Evolutionary conservation across 2,113 vertebrate genomes (phyloP).

Genomic region (Aphelocoma coerulescens): DNA sequence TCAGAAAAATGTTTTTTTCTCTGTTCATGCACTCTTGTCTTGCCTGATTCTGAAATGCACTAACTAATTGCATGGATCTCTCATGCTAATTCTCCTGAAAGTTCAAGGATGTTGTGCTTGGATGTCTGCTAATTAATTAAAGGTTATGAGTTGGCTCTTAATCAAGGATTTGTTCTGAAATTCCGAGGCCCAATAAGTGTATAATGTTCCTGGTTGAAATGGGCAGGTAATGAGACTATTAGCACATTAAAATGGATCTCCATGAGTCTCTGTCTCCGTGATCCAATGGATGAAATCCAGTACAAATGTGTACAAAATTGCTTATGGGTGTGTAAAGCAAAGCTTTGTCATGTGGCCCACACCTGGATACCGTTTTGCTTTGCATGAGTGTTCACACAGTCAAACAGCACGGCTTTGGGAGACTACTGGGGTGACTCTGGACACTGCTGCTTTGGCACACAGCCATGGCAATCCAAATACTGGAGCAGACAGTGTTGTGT

Average conservation of each 20-base stretch:
- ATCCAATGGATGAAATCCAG: neutral
- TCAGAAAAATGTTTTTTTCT: neutral
- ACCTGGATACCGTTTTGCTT: neutral
- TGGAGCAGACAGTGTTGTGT: neutral
- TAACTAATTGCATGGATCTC: constrained; percentile 70
- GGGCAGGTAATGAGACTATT: neutral
- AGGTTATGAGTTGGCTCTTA: constrained; percentile 68
- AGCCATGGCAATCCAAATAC: neutral
- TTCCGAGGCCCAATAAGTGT: neutral
- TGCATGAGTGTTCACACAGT: neutral
- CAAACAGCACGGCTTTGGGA: neutral
- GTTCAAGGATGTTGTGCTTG: constrained; percentile 72
- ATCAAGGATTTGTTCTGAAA: constrained; percentile 63
- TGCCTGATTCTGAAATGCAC: constrained; percentile 54
- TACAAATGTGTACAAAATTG: neutral
- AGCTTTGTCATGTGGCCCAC: neutral
- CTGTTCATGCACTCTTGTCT: constrained; percentile 7
- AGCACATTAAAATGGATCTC: neutral
- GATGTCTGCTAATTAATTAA: constrained; percentile 74
- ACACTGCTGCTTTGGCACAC: neutral
- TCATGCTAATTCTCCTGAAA: constrained; percentile 70
- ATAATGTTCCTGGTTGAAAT: neutral
- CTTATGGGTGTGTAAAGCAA: neutral
- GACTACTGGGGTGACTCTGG: neutral
- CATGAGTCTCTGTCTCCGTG: neutral